A percentile compares a stretch with the other conserved stretches of the same genome.
phyloP scores from a whole-genome alignment of 2,113 vertebrate species.

The Cyrtonyx montezumae region DNA sequence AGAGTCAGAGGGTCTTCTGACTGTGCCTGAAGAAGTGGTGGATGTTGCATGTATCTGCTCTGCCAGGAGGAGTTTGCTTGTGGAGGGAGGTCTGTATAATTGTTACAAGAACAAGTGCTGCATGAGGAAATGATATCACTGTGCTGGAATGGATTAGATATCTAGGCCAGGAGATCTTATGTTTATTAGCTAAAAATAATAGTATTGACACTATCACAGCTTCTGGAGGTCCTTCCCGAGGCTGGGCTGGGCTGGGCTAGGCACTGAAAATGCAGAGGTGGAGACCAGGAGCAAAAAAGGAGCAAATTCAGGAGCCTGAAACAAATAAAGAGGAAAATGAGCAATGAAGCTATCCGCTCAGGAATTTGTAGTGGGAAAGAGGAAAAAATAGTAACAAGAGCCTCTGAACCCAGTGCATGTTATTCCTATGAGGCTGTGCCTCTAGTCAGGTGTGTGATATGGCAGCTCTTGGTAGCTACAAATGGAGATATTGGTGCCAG shows the following conservation, averaged over 20 bases:
- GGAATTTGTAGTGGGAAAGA: background rate
- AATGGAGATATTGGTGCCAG: accelerated
- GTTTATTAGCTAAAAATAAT: background rate
- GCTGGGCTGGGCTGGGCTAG: background rate
- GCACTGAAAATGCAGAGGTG: background rate
- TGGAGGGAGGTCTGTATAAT: background rate
- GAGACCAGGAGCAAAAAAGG: background rate
- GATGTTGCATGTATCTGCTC: background rate
- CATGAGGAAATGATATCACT: background rate
- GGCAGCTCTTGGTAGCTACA: background rate
- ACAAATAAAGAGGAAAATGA: background rate
- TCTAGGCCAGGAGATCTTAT: background rate
- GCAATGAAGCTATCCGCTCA: background rate
- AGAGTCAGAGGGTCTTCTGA: accelerated
- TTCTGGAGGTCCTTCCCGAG: background rate
- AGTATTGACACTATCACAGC: background rate
- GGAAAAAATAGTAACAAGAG: background rate
- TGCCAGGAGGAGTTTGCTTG: background rate
- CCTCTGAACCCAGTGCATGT: accelerated
- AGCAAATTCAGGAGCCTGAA: background rate
- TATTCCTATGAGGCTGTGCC: background rate
- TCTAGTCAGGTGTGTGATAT: accelerated
- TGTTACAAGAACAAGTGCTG: background rate
- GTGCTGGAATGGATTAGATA: background rate
- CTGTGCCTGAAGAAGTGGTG: too few relatives aligned